phyloP scores from a whole-genome alignment of 2,888 invertebrate genomes.

The Seladonia tumulorum region DNA sequence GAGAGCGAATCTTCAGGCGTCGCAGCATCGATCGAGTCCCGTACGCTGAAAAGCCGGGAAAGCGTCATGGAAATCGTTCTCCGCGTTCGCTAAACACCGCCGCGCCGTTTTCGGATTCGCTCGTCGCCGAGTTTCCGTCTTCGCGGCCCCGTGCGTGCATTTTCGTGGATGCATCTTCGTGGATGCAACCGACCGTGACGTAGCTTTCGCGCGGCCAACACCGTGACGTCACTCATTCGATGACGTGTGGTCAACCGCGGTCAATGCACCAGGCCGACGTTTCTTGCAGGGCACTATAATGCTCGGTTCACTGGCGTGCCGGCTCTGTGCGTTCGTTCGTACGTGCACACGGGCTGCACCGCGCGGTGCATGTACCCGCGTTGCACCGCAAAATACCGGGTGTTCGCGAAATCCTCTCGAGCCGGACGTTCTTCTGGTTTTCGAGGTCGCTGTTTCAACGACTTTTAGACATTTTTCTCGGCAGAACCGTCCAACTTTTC shows the following conservation, averaged over 20 bases:
- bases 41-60: background rate
- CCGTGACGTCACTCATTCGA: slow-evolving; percentile 83
- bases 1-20: background rate
- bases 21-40: background rate
- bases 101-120: background rate
- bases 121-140: background rate
- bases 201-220: slow-evolving; percentile 71
- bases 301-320: slow-evolving; percentile 75
- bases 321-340: slow-evolving; percentile 69
- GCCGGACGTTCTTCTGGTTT: background rate
- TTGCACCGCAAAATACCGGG: slow-evolving; percentile 76
- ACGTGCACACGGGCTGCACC: slow-evolving; percentile 59
- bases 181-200: slow-evolving; percentile 75
- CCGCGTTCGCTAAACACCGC: background rate
- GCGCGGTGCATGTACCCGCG: slow-evolving; percentile 69
- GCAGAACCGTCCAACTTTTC: background rate
- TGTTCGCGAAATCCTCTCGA: slow-evolving; percentile 57
- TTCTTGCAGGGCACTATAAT: slow-evolving; percentile 80
- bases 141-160: slow-evolving; percentile 21
- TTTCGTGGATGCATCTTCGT: slow-evolving; percentile 62
- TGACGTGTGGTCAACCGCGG: slow-evolving; percentile 84
- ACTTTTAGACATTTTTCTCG: background rate
- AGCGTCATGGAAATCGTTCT: background rate
- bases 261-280: slow-evolving; percentile 83
- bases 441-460: background rate